Percentiles rank a stretch among this genome's conserved stretches.
Conservation (phyloP, 2,113 vertebrate genomes). For the Rhinoptilus africanus region DNA sequence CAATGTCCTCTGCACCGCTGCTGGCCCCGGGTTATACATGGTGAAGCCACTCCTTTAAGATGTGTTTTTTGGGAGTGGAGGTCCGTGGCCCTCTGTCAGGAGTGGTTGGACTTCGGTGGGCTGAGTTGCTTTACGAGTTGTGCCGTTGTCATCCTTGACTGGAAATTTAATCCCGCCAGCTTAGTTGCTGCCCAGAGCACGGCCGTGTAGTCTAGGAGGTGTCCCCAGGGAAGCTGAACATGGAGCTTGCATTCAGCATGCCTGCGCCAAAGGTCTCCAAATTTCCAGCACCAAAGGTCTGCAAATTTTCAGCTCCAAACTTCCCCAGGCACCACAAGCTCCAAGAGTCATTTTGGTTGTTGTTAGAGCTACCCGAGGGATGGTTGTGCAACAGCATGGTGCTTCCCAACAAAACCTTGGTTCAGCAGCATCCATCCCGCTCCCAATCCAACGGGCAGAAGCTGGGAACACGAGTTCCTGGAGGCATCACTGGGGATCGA, state of each 20-base stretch:
- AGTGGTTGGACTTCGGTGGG: neutral
- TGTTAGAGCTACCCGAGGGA: neutral
- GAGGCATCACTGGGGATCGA: neutral
- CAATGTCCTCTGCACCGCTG: neutral
- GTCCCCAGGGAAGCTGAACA: neutral
- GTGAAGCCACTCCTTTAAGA: neutral
- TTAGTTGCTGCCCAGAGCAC: neutral
- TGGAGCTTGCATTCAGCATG: fast-evolving
- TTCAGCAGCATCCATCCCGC: neutral
- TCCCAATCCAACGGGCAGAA: neutral
- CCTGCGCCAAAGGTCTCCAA: neutral
- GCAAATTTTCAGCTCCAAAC: neutral
- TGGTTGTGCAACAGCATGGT: fast-evolving
- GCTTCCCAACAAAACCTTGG: neutral
- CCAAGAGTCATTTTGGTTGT: neutral
- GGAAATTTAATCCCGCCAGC: neutral
- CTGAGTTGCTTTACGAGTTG: neutral
- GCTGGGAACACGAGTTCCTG: fast-evolving
- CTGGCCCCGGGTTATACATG: neutral
- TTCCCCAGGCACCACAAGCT: neutral
- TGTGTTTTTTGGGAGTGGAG: fast-evolving
- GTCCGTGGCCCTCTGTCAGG: fast-evolving
- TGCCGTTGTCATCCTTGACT: neutral
- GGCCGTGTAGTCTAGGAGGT: neutral
- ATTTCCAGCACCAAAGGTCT: neutral